phyloP scores from a whole-genome alignment of 2,113 vertebrate species.

The Azemiops feae region DNA sequence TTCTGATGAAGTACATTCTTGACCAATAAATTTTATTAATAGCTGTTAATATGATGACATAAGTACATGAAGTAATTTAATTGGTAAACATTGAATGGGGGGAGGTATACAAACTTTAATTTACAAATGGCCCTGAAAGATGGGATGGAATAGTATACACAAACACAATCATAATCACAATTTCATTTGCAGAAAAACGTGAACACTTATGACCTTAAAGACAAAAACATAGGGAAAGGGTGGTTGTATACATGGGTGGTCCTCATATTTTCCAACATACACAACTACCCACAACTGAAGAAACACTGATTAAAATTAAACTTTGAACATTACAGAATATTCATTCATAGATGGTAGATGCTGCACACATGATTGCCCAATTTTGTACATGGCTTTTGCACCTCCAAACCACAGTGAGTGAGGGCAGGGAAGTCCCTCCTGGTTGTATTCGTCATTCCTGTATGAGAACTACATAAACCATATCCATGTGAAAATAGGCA shows the following conservation, averaged over 20 bases:
- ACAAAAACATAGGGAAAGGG: background rate
- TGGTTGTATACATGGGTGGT: background rate
- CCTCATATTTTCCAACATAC: background rate
- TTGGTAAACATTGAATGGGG: background rate
- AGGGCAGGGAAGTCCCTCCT: background rate
- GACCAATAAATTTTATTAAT: background rate
- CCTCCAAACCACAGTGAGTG: background rate
- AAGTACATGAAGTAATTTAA: background rate
- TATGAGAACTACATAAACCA: background rate
- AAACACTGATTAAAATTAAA: background rate
- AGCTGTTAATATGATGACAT: background rate
- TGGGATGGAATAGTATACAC: background rate
- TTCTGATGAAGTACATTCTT: background rate
- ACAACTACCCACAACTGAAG: background rate
- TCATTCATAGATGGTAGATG: background rate
- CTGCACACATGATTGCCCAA: background rate
- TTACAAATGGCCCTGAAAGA: background rate
- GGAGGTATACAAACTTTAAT: background rate
- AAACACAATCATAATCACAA: background rate
- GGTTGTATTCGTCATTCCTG: background rate
- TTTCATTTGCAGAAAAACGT: background rate
- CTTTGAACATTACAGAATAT: background rate
- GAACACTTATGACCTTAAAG: background rate
- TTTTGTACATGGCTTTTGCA: background rate
- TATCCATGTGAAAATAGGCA: background rate